Percentiles rank a stretch among this genome's conserved stretches.
Conservation (phyloP, 2,797 vertebrate genomes). For the Toxotes lorentzi region DNA sequence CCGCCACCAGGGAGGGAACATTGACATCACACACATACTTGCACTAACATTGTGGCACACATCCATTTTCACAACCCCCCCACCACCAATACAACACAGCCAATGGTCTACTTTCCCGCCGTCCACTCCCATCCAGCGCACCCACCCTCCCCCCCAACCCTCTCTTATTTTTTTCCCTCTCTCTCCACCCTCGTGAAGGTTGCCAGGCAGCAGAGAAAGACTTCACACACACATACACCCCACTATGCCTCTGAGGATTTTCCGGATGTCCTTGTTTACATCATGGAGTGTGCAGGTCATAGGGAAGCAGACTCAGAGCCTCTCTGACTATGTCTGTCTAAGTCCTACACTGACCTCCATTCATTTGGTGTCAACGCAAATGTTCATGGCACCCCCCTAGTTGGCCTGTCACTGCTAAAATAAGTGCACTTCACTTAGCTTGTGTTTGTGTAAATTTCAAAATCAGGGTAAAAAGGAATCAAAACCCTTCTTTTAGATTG, state of each 20-base stretch:
- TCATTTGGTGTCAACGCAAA: slow-evolving; percentile 62
- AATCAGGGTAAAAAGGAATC: background rate
- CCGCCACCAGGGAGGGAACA: slow-evolving; percentile 71
- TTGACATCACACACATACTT: slow-evolving; percentile 65
- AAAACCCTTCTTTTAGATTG: background rate
- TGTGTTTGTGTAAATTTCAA: slow-evolving; percentile 1
- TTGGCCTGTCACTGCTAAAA: slow-evolving; percentile 17
- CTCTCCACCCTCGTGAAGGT: slow-evolving; percentile 75
- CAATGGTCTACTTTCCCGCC: slow-evolving; percentile 80
- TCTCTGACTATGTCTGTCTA: slow-evolving; percentile 63
- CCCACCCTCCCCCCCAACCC: slow-evolving; percentile 25
- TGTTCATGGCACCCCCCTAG: slow-evolving; percentile 20
- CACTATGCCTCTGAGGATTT: slow-evolving; percentile 82
- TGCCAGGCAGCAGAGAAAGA: slow-evolving; percentile 85
- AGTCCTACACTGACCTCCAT: slow-evolving; percentile 67
- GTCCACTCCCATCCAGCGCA: slow-evolving; percentile 67
- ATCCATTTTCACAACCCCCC: slow-evolving; percentile 66
- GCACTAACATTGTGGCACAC: slow-evolving; percentile 60
- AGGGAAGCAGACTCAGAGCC: slow-evolving; percentile 70
- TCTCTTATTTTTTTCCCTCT: slow-evolving; percentile 52
- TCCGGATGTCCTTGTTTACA: slow-evolving; percentile 86
- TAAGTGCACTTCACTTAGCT: background rate
- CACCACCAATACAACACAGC: slow-evolving; percentile 57
- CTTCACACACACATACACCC: slow-evolving; percentile 81
- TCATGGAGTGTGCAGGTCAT: slow-evolving; percentile 79